Evolutionary conservation across 2,888 invertebrate species (phyloP).

Genomic region (Poecilus cupreus): DNA sequence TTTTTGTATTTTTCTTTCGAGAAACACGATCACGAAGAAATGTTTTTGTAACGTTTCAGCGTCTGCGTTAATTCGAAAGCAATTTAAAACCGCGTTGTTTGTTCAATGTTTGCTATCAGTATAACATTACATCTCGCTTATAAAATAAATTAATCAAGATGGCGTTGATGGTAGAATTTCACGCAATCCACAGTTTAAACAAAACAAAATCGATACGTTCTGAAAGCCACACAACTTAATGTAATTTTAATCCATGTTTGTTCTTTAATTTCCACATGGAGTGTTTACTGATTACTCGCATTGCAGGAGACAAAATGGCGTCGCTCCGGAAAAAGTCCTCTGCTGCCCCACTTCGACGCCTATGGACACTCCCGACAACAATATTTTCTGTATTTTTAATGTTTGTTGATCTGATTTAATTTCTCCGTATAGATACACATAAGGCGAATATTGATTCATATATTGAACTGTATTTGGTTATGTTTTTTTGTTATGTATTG

Average conservation of each 20-base stretch:
- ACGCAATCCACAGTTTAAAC: conserved; percentile 32
- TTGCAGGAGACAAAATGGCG: conserved; percentile 55
- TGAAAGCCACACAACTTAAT: conserved; percentile 3
- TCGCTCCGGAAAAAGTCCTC: conserved; percentile 42
- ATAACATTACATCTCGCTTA: conserved; percentile 25
- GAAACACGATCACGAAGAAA: conserved; percentile 7
- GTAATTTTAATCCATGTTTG: background rate
- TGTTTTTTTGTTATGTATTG: conserved; percentile 41
- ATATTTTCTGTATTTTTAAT: conserved; percentile 49
- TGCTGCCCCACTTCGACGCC: background rate
- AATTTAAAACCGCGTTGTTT: conserved; percentile 25
- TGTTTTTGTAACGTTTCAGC: conserved; percentile 6
- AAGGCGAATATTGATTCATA: conserved; percentile 37
- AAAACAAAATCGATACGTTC: conserved; percentile 28
- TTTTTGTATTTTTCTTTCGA: conserved; percentile 8
- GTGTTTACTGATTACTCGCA: background rate
- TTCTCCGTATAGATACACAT: conserved; percentile 17
- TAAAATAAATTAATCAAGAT: conserved; percentile 38
- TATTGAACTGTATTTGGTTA: conserved; percentile 36
- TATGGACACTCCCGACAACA: conserved; percentile 13
- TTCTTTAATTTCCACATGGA: background rate
- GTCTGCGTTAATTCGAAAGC: conserved; percentile 13
- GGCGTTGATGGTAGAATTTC: conserved; percentile 29
- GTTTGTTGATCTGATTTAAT: conserved; percentile 46
- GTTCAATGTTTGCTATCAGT: conserved; percentile 16